phyloP scores from a whole-genome alignment of 2,797 vertebrate genomes.

The Pampus argenteus region DNA sequence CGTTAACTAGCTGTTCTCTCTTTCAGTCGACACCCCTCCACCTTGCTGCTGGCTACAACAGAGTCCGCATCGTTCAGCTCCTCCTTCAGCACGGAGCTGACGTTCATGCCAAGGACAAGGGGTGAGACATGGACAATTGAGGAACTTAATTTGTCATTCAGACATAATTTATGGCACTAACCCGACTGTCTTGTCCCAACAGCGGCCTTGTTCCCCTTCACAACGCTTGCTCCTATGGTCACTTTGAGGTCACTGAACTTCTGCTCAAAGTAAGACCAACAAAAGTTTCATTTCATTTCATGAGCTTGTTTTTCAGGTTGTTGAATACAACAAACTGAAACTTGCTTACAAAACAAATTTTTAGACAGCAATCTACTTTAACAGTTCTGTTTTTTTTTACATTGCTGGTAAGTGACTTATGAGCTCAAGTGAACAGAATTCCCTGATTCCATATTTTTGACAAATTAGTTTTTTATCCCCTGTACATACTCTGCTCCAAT shows the following conservation, averaged over 20 bases:
- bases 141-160: not conserved
- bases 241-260: constrained; percentile 99
- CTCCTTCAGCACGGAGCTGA: constrained; percentile 98
- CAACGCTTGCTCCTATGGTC: constrained; percentile 98
- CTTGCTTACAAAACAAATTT: not conserved
- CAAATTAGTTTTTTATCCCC: not conserved
- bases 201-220: constrained; percentile 98
- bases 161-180: not conserved
- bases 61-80: constrained; percentile 98
- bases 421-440: no score
- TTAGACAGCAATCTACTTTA: no score
- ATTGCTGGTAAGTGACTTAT: no score
- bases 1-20: constrained; percentile 57
- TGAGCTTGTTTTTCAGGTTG: not conserved
- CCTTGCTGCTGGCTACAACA: constrained; percentile 97
- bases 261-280: constrained; percentile 91
- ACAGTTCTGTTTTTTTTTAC: no score
- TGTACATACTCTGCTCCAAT: not conserved
- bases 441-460: not conserved
- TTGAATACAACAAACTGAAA: not conserved
- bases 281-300: not conserved
- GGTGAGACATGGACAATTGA: constrained; percentile 80
- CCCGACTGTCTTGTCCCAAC: constrained; percentile 35
- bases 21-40: constrained; percentile 97
- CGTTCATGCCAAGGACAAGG: constrained; percentile 98